Evolutionary conservation across 2,113 vertebrate species (phyloP).

Genomic region (Melanotaenia duboulayi): DNA sequence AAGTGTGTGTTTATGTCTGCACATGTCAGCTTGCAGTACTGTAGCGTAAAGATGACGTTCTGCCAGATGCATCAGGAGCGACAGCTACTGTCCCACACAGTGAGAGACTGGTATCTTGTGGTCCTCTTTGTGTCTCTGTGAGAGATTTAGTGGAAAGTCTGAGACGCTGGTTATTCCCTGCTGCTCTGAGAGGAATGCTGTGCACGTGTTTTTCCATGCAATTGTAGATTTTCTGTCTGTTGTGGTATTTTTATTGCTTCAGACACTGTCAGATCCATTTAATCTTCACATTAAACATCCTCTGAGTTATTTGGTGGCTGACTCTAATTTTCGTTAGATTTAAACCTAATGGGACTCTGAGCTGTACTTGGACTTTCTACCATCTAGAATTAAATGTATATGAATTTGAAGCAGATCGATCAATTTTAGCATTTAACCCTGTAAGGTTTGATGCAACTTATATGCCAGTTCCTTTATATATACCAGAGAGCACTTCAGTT

Average conservation of each 20-base stretch:
- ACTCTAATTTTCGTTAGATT: constrained; percentile 9
- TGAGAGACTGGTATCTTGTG: constrained; percentile 44
- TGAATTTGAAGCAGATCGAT: not conserved
- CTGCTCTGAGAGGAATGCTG: constrained; percentile 42
- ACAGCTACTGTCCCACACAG: constrained; percentile 33
- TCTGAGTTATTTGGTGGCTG: constrained; percentile 30
- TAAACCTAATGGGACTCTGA: not conserved
- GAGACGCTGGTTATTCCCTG: constrained; percentile 60
- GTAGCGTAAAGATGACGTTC: constrained; percentile 45
- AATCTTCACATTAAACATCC: constrained; percentile 31
- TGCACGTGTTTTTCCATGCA: constrained; percentile 61
- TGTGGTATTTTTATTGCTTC: constrained; percentile 55
- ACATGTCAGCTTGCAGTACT: constrained; percentile 29
- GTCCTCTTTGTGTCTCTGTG: constrained; percentile 48
- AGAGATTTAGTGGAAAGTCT: constrained; percentile 57
- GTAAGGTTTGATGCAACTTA: not conserved
- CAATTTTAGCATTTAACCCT: not conserved
- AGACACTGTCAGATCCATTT: constrained; percentile 29
- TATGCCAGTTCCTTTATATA: no score
- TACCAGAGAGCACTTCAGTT: not conserved
- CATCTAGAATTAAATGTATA: not conserved
- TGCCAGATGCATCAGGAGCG: constrained; percentile 56
- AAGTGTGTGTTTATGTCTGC: constrained; percentile 48
- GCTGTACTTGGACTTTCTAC: not conserved
- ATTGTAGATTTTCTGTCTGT: constrained; percentile 62